Conservation (phyloP, 1,140 invertebrate species). For the Cydia fagiglandana region DNA sequence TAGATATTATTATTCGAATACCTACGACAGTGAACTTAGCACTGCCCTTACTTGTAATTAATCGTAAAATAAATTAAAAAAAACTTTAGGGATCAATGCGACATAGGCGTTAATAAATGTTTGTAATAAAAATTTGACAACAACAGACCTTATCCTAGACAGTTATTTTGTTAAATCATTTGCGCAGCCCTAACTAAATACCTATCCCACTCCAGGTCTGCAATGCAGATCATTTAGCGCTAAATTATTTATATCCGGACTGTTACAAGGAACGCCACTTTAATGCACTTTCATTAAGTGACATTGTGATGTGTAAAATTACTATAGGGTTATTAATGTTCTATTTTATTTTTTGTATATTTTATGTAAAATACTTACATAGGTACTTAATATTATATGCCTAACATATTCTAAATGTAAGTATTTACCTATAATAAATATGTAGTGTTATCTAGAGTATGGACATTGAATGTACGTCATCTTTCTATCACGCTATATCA, state of each 20-base stretch:
- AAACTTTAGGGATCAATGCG: too few relatives aligned
- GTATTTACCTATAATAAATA: too few relatives aligned
- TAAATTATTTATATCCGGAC: not conserved
- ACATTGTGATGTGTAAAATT: not conserved
- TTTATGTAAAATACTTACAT: not conserved
- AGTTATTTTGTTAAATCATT: too few relatives aligned
- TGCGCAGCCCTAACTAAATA: not conserved
- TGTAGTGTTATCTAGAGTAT: not conserved
- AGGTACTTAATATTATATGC: too few relatives aligned
- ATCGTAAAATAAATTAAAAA: too few relatives aligned
- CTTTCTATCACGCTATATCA: conserved; percentile 17
- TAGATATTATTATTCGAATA: too few relatives aligned
- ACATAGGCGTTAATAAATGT: too few relatives aligned
- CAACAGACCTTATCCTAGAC: too few relatives aligned
- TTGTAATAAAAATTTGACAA: too few relatives aligned
- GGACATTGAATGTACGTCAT: not conserved
- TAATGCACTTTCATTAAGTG: not conserved
- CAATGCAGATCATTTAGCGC: conserved; percentile 4
- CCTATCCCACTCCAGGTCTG: not conserved
- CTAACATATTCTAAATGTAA: too few relatives aligned
- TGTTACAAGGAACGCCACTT: not conserved
- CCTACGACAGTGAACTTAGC: too few relatives aligned
- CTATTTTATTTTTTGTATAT: not conserved
- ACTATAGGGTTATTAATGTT: not conserved
- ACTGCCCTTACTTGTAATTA: too few relatives aligned